Evolutionary conservation across 2,797 vertebrate species (phyloP), one percentile per base, ranked within the genome.

Genomic region (Morus bassanus): DNA sequence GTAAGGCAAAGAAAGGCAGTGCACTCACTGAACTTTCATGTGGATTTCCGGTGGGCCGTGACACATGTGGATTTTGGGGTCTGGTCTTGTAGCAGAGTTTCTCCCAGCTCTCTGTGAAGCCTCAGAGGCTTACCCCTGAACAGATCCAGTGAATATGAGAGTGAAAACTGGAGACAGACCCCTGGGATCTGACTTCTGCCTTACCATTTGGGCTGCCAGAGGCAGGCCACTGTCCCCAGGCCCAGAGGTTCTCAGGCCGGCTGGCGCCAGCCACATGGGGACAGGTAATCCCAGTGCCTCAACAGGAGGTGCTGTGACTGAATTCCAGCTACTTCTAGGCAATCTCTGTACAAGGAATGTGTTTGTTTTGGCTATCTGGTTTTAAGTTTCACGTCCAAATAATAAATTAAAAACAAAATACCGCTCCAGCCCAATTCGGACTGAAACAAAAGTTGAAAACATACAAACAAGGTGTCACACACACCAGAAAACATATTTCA

Each of bases 251-350:
- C 18, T 18, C 30, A 48, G 73, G 31, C 50, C 41, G 45, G 46
- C 30, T 2, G 2, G 45, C 3, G 5, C 19, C 39, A 59, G 22
- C 23, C 21, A 31, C n/a, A 30, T 4, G 16, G 65, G 13, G 18
- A 74, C 5, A 1, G 25, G 10, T 11, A 21, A 43, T 23, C 15
- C 67, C 73, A 35, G 43, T 6, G 5, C 13, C 28, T 37, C 3
- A 6, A 18, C 0, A 0, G 3, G 25, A 69, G 11, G 6, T 25
- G 31, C 28, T 72, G 8, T 37, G 11, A 46, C 56, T 30, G 5
- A 59, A n/a, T 51, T 46, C 65, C 48, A 68, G 24, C 22, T 41
- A 41, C n/a, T 75, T 85, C 18, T 25, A 57, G 88, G 63, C 3
- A 5, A 31, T 17, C 7, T 56, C 53, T 53, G n/a, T 27, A 53